Evolutionary conservation across 2,888 invertebrate species (phyloP), one percentile per base, ranked within the genome.

Genomic region (Adineta ricciae): DNA sequence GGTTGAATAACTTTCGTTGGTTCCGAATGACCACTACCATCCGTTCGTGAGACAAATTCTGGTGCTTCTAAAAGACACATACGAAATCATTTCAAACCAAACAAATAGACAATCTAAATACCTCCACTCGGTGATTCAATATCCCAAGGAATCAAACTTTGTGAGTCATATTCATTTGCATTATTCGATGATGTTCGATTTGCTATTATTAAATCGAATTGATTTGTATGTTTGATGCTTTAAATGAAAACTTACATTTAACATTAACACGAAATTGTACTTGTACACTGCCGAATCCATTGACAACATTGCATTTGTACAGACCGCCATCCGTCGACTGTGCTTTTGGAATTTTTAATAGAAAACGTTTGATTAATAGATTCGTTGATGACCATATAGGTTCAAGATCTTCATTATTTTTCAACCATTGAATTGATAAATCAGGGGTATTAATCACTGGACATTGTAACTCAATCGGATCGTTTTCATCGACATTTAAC

Each of bases 361-460:
- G 24, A 3, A 78, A 78, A 1, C 78, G 41, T 78, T 78, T 78
- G 7, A 78, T 78, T 24, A 78, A 19, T 78, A 78, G 11, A 41
- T 78, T 38, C n/a, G 78, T 14, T 32, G 64, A 64, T 64, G 32
- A 64, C 78, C 78, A 78, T n/a, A 41, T 78, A 11, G 78, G 14
- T 41, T 78, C 78, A 24, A 78, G 24, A n/a, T 78, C 78, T 78
- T 78, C 78, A 78, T 78, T 78, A 78, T 78, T 78, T 78, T 78
- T 78, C 14, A 24, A 78, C 78, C 78, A 78, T 78, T 78, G 78
- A 38, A 78, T 78, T 5, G 41, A 41, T 78, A 78, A 78, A 41
- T 78, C 41, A 78, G 78, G 78, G 9, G 24, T 14, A 78, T 41
- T 78, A 24, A 41, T 41, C 9, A 78, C 41, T 78, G 78, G 78